These are phyloP conservation scores for Diplolepis rosae DNA, from an alignment of 2,888 invertebrate genomes.

Conservation along the genomic window DNA sequence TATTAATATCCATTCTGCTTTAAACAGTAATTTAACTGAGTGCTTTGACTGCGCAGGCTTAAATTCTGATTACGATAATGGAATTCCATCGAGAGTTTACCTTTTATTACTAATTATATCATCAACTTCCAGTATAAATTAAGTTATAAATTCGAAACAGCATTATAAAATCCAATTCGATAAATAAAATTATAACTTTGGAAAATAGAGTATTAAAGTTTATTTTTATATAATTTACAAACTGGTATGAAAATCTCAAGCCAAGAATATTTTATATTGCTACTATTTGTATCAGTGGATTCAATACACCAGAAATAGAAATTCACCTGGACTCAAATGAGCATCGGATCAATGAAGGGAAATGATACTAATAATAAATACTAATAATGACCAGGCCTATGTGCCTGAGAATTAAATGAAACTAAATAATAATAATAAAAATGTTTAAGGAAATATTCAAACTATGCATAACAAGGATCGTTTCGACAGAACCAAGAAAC, in stretches of 20 bases:
- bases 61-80: constrained; percentile 15
- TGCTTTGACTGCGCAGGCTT: background rate
- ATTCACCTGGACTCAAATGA: background rate
- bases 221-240: background rate
- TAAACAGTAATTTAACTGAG: constrained; percentile 11
- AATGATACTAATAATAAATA: no score
- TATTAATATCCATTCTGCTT: background rate
- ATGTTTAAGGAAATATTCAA: constrained; percentile 12
- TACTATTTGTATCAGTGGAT: background rate
- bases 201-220: no score
- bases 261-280: background rate
- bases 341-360: constrained; percentile 2
- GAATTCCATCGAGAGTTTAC: background rate
- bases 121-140: background rate
- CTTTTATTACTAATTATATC: background rate
- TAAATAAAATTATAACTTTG: no score
- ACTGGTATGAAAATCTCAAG: background rate
- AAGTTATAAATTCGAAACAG: background rate
- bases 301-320: background rate
- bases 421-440: no score
- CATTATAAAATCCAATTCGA: background rate
- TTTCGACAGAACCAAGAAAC: constrained; percentile 20
- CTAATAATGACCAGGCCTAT: no score
- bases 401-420: no score
- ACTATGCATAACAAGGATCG: background rate